phyloP scores from a whole-genome alignment of 1,140 invertebrate genomes.

The Musca vetustissima region DNA sequence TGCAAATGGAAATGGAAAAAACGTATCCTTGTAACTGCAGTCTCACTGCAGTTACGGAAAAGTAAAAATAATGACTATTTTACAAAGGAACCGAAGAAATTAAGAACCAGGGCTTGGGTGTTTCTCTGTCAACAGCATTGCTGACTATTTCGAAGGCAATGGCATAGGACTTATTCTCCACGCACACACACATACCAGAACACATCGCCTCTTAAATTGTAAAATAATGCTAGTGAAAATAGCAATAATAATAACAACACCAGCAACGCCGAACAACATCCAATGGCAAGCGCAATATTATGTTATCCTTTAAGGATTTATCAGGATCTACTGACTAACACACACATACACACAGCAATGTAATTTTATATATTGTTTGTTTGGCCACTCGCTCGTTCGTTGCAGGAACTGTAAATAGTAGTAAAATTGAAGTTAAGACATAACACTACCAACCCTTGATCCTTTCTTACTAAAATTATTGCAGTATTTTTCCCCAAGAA shows the following conservation, averaged over 20 bases:
- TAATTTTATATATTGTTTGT: too few relatives aligned
- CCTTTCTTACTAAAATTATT: too few relatives aligned
- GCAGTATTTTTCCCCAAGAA: too few relatives aligned
- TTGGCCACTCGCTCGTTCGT: too few relatives aligned
- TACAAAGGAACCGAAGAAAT: not conserved
- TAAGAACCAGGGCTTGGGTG: not conserved
- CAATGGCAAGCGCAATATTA: not conserved
- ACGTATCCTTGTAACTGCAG: slow-evolving; percentile 15
- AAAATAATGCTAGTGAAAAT: slow-evolving; percentile 16
- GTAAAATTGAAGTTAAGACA: too few relatives aligned
- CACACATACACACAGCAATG: too few relatives aligned
- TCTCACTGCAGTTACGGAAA: slow-evolving; percentile 4
- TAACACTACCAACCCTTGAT: too few relatives aligned
- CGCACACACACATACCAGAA: not conserved
- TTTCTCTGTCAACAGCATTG: not conserved
- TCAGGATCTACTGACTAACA: too few relatives aligned
- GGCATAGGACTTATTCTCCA: not conserved
- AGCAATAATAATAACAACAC: slow-evolving; percentile 13
- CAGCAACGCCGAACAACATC: slow-evolving; percentile 1
- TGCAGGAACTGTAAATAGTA: too few relatives aligned
- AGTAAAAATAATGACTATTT: slow-evolving; percentile 14
- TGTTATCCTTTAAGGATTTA: slow-evolving; percentile 13
- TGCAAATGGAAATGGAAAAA: slow-evolving; percentile 29
- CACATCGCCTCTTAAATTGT: slow-evolving; percentile 12
- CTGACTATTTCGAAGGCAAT: not conserved